Percentiles rank a stretch among this genome's conserved stretches.
phyloP scores from a whole-genome alignment of 2,797 vertebrate genomes.

The Leucoraja ocellata region DNA sequence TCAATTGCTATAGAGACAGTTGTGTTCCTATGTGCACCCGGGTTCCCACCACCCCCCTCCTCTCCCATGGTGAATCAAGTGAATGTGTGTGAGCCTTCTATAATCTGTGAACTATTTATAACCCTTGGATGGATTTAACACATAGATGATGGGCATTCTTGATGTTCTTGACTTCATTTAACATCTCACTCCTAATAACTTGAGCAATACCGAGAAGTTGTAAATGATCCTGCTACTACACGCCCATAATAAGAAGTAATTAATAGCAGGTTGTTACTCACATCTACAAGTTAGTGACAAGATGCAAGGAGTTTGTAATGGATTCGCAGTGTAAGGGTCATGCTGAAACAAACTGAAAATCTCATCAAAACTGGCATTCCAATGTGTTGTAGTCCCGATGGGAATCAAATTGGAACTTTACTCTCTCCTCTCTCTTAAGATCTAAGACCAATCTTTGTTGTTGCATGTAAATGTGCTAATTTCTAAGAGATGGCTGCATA shows the following conservation, averaged over 20 bases:
- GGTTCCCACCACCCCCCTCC: neutral
- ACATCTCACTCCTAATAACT: neutral
- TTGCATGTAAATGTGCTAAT: neutral
- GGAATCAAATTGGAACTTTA: neutral
- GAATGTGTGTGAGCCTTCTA: neutral
- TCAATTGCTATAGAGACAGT: neutral
- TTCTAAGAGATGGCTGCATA: neutral
- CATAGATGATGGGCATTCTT: neutral
- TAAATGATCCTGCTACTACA: neutral
- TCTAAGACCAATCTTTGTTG: neutral
- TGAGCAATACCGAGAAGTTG: neutral
- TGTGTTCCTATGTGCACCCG: neutral
- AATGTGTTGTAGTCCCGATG: neutral
- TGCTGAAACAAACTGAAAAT: neutral
- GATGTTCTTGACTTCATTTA: neutral
- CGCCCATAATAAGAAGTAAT: no score
- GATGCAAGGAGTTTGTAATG: neutral
- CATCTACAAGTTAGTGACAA: no score
- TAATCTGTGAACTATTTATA: neutral
- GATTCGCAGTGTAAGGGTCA: neutral
- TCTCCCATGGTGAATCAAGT: neutral
- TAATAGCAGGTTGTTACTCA: no score
- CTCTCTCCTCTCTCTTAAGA: neutral
- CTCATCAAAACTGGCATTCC: neutral
- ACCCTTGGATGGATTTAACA: neutral